A percentile compares a stretch with the other conserved stretches of the same genome.
Evolutionary conservation across 2,113 vertebrate genomes (phyloP).

Genomic region (Antechinus stuartii): DNA sequence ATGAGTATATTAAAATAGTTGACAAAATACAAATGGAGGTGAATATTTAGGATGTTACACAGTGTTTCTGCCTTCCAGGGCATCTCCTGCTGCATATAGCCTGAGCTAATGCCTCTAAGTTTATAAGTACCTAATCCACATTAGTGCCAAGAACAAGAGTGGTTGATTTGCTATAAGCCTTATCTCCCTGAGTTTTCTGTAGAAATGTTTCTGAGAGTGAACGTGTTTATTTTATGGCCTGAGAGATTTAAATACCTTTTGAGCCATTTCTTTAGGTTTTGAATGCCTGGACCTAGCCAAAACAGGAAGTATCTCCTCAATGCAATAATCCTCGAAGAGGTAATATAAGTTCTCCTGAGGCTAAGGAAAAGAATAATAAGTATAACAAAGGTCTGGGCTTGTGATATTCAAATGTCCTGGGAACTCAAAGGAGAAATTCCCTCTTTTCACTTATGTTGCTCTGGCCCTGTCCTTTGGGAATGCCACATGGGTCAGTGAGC

Average conservation of each 20-base stretch:
- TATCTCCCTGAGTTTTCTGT: background rate
- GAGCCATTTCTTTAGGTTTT: conserved; percentile 32
- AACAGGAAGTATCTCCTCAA: conserved; percentile 40
- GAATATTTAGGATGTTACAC: conserved; percentile 17
- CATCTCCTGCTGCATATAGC: background rate
- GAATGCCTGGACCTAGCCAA: conserved; percentile 19
- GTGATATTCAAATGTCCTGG: background rate
- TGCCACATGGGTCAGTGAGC: background rate
- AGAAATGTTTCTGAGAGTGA: conserved; percentile 6
- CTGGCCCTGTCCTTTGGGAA: background rate
- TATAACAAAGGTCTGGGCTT: background rate
- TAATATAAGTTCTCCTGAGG: conserved; percentile 11
- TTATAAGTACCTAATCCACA: background rate
- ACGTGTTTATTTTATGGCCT: background rate
- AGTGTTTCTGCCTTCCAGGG: conserved; percentile 5
- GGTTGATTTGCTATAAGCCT: conserved; percentile 3
- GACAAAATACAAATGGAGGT: conserved; percentile 8
- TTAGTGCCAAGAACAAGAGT: conserved; percentile 8
- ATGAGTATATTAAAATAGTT: conserved; percentile 28
- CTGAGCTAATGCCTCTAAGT: background rate
- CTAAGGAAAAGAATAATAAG: conserved; percentile 18
- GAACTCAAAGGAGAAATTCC: background rate
- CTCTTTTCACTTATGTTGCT: background rate
- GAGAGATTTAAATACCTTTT: conserved; percentile 33
- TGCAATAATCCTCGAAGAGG: conserved; percentile 17